These are phyloP conservation scores for Ceramica pisi DNA, from an alignment of 2,888 invertebrate species.

Conservation along the genomic window DNA sequence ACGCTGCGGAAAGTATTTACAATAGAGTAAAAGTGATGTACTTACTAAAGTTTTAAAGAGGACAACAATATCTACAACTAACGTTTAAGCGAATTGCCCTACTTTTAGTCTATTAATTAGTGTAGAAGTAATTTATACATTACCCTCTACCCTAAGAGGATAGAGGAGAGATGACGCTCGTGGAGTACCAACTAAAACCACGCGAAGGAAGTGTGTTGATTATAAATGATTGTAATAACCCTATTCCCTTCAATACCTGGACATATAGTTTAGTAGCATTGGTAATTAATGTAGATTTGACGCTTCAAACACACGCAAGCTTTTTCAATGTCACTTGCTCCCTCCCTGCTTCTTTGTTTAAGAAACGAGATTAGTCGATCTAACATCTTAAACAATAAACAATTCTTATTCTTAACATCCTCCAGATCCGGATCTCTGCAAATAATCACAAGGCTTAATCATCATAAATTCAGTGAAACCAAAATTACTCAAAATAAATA, in stretches of 20 bases:
- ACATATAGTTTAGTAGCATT: background rate
- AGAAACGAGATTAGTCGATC: background rate
- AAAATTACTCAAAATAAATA: conserved; percentile 33
- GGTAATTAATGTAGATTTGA: background rate
- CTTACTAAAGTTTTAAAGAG: too few species aligned
- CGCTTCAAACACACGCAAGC: background rate
- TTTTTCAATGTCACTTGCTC: background rate
- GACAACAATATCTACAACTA: too few species aligned
- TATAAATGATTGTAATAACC: background rate
- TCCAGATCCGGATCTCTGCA: background rate
- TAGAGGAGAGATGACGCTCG: too few species aligned
- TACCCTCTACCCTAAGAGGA: too few species aligned
- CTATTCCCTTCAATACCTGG: background rate
- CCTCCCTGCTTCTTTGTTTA: background rate
- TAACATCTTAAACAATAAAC: too few species aligned
- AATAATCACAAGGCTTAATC: background rate
- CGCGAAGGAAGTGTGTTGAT: background rate
- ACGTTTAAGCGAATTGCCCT: too few species aligned
- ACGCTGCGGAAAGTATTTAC: too few species aligned
- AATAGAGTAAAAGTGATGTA: too few species aligned
- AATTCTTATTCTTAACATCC: too few species aligned
- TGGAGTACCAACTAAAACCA: too few species aligned
- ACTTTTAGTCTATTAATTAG: too few species aligned
- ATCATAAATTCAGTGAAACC: conserved; percentile 13
- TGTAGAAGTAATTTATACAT: too few species aligned